These are phyloP conservation scores for Philhelius pedissequus DNA, from an alignment of 2,888 invertebrate genomes.

Conservation along the genomic window DNA sequence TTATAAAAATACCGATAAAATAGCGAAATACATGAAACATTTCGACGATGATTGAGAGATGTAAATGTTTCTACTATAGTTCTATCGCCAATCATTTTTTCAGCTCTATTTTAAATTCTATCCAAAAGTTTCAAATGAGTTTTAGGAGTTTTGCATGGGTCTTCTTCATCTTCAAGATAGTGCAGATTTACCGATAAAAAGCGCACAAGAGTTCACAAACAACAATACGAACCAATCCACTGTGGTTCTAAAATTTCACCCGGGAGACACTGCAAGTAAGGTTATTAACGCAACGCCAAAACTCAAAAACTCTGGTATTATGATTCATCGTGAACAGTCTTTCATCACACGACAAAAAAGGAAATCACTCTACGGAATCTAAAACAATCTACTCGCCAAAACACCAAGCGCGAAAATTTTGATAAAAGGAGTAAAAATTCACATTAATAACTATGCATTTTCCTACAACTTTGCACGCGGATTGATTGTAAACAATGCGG, in stretches of 20 bases:
- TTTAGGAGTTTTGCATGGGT: neutral
- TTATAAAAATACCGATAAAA: no score
- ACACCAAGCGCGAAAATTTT: neutral
- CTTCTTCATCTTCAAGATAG: neutral
- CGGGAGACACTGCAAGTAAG: no score
- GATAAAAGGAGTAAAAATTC: neutral
- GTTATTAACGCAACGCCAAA: neutral
- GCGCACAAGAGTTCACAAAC: conserved; percentile 3
- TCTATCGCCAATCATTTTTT: no score
- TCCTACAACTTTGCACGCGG: neutral
- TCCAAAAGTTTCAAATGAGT: no score
- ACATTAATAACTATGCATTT: neutral
- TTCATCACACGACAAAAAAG: neutral
- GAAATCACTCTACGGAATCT: neutral
- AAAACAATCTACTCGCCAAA: neutral
- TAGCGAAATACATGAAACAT: no score
- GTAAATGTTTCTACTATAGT: no score
- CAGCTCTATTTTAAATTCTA: no score
- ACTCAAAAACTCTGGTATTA: neutral
- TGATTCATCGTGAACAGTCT: conserved; percentile 3
- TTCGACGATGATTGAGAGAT: no score
- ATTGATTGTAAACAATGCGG: neutral
- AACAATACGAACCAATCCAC: neutral
- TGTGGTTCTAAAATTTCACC: no score
- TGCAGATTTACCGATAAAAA: neutral